These are phyloP conservation scores for Neosilurus mollespiculum DNA, from an alignment of 2,797 vertebrate genomes.

Conservation along the genomic window DNA sequence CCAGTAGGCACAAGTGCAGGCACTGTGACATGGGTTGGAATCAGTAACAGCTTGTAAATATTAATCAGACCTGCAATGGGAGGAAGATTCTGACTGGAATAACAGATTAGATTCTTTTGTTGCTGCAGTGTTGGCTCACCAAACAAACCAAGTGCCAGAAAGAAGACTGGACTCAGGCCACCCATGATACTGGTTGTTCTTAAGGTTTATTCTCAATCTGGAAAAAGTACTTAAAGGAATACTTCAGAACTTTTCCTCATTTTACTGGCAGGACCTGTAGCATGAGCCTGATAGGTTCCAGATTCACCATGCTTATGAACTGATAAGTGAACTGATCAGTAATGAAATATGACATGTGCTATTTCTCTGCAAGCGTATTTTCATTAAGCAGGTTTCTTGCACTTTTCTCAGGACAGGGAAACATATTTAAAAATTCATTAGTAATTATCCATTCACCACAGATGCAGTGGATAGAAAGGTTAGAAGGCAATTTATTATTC, in stretches of 20 bases:
- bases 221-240: background rate
- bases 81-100: background rate
- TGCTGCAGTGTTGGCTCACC: background rate
- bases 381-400: background rate
- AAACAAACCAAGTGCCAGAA: background rate
- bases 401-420: too few species aligned
- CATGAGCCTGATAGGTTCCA: background rate
- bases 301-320: background rate
- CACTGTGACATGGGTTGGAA: background rate
- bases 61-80: background rate
- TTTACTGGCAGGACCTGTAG: background rate
- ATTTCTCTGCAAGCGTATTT: background rate
- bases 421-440: background rate
- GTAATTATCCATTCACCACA: background rate
- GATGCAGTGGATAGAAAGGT: background rate
- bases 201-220: background rate
- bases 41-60: constrained; percentile 43
- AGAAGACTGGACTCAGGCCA: background rate
- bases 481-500: background rate
- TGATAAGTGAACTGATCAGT: background rate
- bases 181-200: background rate
- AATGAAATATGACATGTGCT: background rate
- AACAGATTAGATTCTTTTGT: background rate
- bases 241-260: background rate
- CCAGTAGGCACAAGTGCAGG: background rate